Base-by-base conservation (phyloP, 1,140 invertebrate species). In the Caenorhabditis inopinata region DNA sequence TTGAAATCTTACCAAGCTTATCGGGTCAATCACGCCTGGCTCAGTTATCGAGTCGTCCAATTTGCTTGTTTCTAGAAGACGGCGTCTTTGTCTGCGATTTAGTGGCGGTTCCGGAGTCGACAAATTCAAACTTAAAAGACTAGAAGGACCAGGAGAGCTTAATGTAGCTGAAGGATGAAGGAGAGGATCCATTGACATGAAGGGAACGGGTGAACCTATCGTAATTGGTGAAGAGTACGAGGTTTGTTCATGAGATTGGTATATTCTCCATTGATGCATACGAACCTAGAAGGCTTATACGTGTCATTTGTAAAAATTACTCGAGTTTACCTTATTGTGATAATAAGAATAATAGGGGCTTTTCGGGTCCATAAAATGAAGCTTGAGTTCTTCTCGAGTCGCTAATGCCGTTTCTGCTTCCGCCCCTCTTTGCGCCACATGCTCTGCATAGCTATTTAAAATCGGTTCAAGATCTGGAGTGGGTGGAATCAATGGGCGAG, bases 401-500 rank as follows among this genome's bases (percentile, higher is more conserved):
- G 53, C 42, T 14, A 75, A 14, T n/a, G 73, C 5, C 4, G 12
- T 16, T 27, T 81, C 80, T 14, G 76, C 27, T 16, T 76, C 46
- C 23, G 75, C 49, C 11, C 80, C 80, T 16, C 62, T 32, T 32
- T 58, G 47, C 0, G 74, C 80, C 3, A 81, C 80, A 18, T 48
- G 45, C 18, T 76, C 74, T 7, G 80, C 80, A 46, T 81, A 81
- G 5, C 62, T 46, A 35, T 32, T 35, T 2, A 77, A 38, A 18
- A 77, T 76, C 2, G 74, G 74, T 51, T 77, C 80, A 16, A 81
- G 38, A 51, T 81, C 80, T 3, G 80, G 80, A 49, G 80, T 78
- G 5, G 80, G 75, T n/a, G 80, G 80, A 11, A 77, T 68, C 38
- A 76, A 46, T 14, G 80, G 80, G 5, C 32, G 38, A 23, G 53